These are phyloP conservation scores for Zophobas morio DNA, from an alignment of 1,140 invertebrate genomes.

Conservation along the genomic window DNA sequence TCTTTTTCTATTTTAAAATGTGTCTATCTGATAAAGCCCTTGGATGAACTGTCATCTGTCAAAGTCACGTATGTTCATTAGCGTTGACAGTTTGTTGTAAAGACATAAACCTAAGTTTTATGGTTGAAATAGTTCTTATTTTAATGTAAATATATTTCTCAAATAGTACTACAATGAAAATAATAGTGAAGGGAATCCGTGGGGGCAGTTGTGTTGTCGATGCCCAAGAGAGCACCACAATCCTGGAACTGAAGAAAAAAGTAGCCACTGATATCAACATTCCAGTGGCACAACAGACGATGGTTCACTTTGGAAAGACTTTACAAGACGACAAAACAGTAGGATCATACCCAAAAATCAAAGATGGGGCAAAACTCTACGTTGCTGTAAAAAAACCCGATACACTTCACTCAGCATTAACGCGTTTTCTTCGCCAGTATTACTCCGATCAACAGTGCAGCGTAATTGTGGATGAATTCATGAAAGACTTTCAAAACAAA, in stretches of 20 bases:
- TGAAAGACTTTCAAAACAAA: constrained; percentile 69
- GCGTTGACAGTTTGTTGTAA: no score
- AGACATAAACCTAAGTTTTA: no score
- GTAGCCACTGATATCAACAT: constrained; percentile 69
- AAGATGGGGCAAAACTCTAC: constrained; percentile 70
- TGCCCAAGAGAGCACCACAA: constrained; percentile 66
- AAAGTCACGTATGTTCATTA: no score
- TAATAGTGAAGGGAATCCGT: constrained; percentile 70
- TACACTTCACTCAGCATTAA: constrained; percentile 65
- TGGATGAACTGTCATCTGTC: no score
- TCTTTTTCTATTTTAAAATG: no score
- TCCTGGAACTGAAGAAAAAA: constrained; percentile 70
- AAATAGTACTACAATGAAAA: constrained; percentile 66
- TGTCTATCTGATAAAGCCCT: no score
- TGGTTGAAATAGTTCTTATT: no score
- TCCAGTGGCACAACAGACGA: constrained; percentile 68
- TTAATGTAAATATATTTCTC: neutral
- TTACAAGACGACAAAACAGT: constrained; percentile 69
- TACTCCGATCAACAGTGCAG: constrained; percentile 69
- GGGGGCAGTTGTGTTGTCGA: constrained; percentile 69
- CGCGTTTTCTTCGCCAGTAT: constrained; percentile 68
- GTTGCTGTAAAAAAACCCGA: constrained; percentile 70
- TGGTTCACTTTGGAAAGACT: constrained; percentile 68
- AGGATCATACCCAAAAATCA: constrained; percentile 69
- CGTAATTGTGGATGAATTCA: constrained; percentile 68